A percentile compares a stretch with the other conserved stretches of the same genome.
phyloP scores from a whole-genome alignment of 2,888 invertebrate genomes.

The Nasonovia ribisnigri region DNA sequence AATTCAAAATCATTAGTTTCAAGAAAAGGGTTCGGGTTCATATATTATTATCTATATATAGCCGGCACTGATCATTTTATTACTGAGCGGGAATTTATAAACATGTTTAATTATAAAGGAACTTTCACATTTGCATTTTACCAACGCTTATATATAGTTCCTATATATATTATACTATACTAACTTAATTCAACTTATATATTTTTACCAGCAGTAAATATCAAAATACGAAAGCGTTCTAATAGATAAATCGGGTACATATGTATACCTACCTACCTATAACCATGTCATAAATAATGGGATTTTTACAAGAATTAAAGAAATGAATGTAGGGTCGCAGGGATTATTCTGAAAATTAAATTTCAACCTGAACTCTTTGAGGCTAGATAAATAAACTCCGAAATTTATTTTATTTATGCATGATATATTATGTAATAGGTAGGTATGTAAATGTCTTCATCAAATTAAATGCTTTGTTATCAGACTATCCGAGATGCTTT shows the following conservation, averaged over 20 bases:
- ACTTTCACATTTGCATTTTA: constrained; percentile 20
- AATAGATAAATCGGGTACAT: background rate
- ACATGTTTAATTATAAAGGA: constrained; percentile 22
- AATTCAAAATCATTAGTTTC: constrained; percentile 36
- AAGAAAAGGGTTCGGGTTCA: constrained; percentile 9
- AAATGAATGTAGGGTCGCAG: background rate
- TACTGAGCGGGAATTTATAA: background rate
- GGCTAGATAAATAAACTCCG: background rate
- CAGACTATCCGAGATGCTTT: background rate
- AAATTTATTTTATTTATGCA: background rate
- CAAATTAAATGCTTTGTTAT: background rate
- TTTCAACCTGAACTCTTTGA: background rate
- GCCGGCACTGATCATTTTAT: background rate
- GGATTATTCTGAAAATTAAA: background rate
- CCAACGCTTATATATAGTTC: background rate
- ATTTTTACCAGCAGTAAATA: background rate
- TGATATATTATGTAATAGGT: no score
- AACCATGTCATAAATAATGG: background rate
- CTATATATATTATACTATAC: background rate
- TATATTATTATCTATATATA: constrained; percentile 13
- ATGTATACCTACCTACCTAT: background rate
- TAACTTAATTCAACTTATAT: background rate
- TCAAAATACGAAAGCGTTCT: background rate
- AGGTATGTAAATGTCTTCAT: background rate
- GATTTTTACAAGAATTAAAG: background rate